Percentiles rank a stretch among this genome's conserved stretches.
These are phyloP conservation scores for Orbicella faveolata DNA, from an alignment of 64 coral and sea anemone species.

Conservation along the genomic window DNA sequence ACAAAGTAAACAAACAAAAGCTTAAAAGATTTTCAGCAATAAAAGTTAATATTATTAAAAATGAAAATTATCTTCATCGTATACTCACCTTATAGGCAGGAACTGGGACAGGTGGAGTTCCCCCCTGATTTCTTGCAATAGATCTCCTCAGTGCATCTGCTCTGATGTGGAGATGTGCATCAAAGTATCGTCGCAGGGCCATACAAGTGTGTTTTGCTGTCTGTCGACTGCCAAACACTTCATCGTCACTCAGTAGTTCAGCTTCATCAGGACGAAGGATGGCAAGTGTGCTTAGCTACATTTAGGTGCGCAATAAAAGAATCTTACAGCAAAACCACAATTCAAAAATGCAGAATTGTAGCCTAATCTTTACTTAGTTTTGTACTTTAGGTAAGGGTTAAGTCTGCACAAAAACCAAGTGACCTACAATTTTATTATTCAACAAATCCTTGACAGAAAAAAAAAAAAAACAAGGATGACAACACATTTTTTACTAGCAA, in stretches of 20 bases:
- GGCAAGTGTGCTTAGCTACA: slow-evolving; percentile 83
- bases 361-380: too few species aligned
- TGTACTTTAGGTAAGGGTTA: too few species aligned
- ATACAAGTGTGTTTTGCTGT: slow-evolving; percentile 90
- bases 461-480: too few species aligned
- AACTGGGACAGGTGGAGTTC: slow-evolving; percentile 68
- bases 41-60: too few species aligned
- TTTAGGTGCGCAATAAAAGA: not conserved
- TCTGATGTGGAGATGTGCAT: slow-evolving; percentile 77
- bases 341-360: not conserved
- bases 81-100: slow-evolving; percentile 86
- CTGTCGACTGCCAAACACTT: slow-evolving; percentile 89
- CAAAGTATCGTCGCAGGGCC: slow-evolving; percentile 89
- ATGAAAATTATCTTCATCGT: too few species aligned
- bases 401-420: too few species aligned
- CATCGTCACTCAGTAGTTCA: slow-evolving; percentile 87
- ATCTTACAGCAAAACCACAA: not conserved
- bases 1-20: too few species aligned
- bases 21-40: too few species aligned
- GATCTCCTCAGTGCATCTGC: slow-evolving; percentile 81
- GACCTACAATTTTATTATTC: too few species aligned
- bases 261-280: slow-evolving; percentile 92
- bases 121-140: slow-evolving; percentile 60
- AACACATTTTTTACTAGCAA: too few species aligned
- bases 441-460: too few species aligned